A percentile compares a stretch with the other conserved stretches of the same genome.
Conservation (phyloP, 2,888 invertebrate species). For the Cerastoderma edule region DNA sequence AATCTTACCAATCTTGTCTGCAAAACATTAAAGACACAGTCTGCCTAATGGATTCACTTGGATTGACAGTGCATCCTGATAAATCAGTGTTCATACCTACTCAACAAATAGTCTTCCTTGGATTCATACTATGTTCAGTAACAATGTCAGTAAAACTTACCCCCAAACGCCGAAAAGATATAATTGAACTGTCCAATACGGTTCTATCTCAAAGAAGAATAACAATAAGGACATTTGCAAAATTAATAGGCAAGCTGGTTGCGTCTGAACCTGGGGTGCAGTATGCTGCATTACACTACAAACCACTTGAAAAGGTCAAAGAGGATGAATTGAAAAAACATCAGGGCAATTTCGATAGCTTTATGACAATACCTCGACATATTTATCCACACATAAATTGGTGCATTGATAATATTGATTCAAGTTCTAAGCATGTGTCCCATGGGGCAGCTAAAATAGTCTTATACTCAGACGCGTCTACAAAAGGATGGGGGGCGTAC, state of each 20-base stretch:
- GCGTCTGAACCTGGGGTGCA: constrained; percentile 37
- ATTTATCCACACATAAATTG: constrained; percentile 25
- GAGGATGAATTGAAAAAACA: no score
- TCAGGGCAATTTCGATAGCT: constrained; percentile 37
- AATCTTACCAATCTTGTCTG: background rate
- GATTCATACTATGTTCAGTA: constrained; percentile 36
- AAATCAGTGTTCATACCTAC: constrained; percentile 42
- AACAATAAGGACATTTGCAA: constrained; percentile 24
- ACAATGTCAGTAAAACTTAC: constrained; percentile 39
- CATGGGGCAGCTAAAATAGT: background rate
- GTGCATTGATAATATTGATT: constrained; percentile 39
- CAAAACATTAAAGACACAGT: constrained; percentile 24
- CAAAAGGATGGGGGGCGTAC: background rate
- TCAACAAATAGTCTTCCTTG: constrained; percentile 35
- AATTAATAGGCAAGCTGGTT: no score
- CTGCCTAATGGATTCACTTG: constrained; percentile 25
- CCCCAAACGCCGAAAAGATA: background rate
- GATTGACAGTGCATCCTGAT: constrained; percentile 36
- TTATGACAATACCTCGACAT: constrained; percentile 4
- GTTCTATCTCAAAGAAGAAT: background rate
- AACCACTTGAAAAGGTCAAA: no score
- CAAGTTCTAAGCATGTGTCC: background rate
- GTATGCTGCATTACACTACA: constrained; percentile 45
- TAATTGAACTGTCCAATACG: background rate
- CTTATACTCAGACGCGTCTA: background rate